Conservation (phyloP, 2,797 vertebrate species). For the Hydrocynus forskahlii region DNA sequence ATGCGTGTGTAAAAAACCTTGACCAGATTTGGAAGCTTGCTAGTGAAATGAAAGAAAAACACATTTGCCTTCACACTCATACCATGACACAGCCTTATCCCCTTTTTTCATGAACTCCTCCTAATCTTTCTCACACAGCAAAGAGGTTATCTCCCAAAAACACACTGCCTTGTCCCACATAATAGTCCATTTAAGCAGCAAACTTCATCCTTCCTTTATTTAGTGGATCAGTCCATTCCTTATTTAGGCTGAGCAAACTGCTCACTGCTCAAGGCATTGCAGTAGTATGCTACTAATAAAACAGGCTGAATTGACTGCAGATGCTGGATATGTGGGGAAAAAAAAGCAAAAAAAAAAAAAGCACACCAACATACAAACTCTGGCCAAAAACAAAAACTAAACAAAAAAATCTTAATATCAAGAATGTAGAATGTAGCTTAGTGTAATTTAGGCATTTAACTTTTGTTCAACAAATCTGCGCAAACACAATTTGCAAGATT, state of each 20-base stretch:
- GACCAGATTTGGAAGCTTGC: slow-evolving; percentile 39
- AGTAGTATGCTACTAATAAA: not conserved
- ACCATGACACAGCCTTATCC: slow-evolving; percentile 14
- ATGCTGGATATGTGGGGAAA: not conserved
- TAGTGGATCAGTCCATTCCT: not conserved
- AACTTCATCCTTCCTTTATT: not conserved
- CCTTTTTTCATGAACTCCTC: slow-evolving; percentile 44
- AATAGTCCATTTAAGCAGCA: not conserved
- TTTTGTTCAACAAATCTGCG: not conserved
- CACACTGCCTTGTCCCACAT: not conserved
- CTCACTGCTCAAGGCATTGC: not conserved
- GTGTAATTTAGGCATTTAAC: not conserved
- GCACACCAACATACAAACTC: not conserved
- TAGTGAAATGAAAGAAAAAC: slow-evolving; percentile 54
- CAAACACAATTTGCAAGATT: not conserved
- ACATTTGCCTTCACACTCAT: slow-evolving; percentile 21
- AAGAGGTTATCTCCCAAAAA: slow-evolving; percentile 16
- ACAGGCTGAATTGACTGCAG: not conserved
- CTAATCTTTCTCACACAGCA: slow-evolving; percentile 36
- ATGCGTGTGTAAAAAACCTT: not conserved
- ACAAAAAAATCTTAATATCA: too few relatives aligned
- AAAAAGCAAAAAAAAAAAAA: not conserved
- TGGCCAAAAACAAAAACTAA: too few relatives aligned
- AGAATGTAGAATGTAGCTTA: not conserved
- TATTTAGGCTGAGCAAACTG: not conserved